Evolutionary conservation across 1,140 invertebrate genomes (phyloP).

Genomic region (Scaptodrosophila lebanonensis): DNA sequence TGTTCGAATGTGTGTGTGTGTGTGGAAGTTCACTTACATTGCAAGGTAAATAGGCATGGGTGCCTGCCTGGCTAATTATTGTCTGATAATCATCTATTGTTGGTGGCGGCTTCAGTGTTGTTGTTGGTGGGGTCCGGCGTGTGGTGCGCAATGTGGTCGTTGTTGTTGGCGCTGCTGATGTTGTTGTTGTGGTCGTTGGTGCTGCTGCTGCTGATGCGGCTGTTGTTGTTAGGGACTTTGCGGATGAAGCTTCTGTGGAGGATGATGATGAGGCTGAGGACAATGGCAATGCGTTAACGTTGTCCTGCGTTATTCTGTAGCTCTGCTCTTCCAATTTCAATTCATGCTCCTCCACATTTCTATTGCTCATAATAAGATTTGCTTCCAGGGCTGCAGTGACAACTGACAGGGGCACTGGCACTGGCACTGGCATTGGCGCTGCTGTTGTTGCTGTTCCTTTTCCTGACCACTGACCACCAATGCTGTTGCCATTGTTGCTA

Average conservation of each 20-base stretch:
- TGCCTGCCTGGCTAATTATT: constrained; percentile 90
- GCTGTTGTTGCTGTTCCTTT: not conserved
- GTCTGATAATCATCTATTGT: constrained; percentile 79
- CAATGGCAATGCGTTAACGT: constrained; percentile 15
- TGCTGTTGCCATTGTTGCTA: constrained; percentile 60
- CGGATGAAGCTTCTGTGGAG: constrained; percentile 6
- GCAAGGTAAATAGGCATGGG: constrained; percentile 91
- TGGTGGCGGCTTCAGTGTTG: constrained; percentile 65
- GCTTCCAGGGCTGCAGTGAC: constrained; percentile 46
- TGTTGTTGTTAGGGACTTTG: constrained; percentile 26
- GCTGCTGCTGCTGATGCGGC: not conserved
- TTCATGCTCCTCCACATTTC: constrained; percentile 59
- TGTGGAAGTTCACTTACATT: constrained; percentile 80
- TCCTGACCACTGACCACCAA: constrained; percentile 35
- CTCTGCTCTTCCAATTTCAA: constrained; percentile 40
- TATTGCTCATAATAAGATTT: constrained; percentile 70
- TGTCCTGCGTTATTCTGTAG: constrained; percentile 52
- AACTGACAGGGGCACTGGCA: not conserved
- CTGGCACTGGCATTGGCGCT: constrained; percentile 24
- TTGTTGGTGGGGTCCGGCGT: constrained; percentile 49
- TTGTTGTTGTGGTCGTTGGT: constrained; percentile 18
- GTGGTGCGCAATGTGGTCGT: constrained; percentile 40
- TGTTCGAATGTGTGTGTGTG: too few relatives aligned
- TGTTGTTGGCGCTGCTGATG: constrained; percentile 8
- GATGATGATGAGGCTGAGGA: not conserved